Evolutionary conservation across 2,888 invertebrate species (phyloP).

Genomic region (Trissoscelio sp.): DNA sequence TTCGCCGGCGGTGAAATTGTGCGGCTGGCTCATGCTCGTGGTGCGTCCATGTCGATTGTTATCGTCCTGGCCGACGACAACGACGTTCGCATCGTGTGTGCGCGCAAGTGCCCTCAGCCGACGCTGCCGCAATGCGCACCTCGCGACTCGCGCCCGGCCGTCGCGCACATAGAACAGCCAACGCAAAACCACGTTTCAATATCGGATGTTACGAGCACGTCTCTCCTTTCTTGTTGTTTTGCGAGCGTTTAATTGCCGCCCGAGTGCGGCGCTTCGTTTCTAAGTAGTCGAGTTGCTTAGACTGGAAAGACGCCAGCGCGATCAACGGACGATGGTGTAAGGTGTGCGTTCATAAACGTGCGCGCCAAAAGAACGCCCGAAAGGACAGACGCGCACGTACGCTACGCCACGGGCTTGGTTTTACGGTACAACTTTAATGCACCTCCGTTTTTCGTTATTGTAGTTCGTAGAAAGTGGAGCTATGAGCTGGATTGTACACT

Average conservation of each 20-base stretch:
- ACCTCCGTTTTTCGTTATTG: no score
- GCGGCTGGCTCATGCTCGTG: neutral
- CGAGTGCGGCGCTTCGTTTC: neutral
- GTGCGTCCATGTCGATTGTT: conserved; percentile 1
- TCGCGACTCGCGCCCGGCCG: conserved; percentile 41
- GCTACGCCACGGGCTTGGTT: neutral
- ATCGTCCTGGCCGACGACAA: neutral
- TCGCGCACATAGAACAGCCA: conserved; percentile 3
- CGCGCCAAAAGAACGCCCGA: conserved; percentile 33
- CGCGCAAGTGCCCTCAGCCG: conserved; percentile 41
- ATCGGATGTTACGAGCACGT: no score
- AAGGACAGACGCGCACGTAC: conserved; percentile 30
- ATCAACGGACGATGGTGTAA: conserved; percentile 49
- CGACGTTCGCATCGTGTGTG: conserved; percentile 21
- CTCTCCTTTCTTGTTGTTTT: no score
- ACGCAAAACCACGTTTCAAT: no score
- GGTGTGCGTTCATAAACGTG: conserved; percentile 34
- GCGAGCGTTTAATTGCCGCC: conserved; percentile 5
- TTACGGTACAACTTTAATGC: neutral
- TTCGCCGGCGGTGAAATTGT: neutral
- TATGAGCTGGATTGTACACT: no score
- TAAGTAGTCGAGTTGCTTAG: conserved; percentile 12
- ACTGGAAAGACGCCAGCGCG: conserved; percentile 50
- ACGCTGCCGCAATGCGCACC: conserved; percentile 58
- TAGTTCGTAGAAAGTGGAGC: neutral